phyloP scores from a whole-genome alignment of 2,113 vertebrate species.

The Macheiramphus alcinus region DNA sequence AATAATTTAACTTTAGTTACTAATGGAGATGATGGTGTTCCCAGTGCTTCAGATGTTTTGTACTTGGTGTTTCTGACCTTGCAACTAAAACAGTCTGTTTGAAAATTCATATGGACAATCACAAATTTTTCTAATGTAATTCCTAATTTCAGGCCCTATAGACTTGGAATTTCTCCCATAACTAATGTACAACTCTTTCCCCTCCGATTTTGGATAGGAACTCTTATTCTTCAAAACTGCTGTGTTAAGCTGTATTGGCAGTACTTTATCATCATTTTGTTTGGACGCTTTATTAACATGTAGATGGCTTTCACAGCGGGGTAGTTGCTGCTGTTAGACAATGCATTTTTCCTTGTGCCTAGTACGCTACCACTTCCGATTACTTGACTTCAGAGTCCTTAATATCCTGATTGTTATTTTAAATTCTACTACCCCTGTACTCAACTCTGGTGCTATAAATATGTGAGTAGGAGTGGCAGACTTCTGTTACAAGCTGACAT shows the following conservation, averaged over 20 bases:
- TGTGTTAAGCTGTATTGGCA: not conserved
- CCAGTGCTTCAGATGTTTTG: not conserved
- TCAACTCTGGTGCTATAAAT: constrained; percentile 36
- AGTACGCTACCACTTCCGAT: not conserved
- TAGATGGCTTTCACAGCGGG: not conserved
- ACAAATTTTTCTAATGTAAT: not conserved
- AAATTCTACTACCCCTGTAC: not conserved
- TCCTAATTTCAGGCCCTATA: not conserved
- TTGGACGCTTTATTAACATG: not conserved
- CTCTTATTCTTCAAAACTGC: not conserved
- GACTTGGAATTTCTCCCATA: constrained; percentile 1
- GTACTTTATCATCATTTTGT: not conserved
- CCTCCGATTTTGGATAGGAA: not conserved
- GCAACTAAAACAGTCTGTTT: not conserved
- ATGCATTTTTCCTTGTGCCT: not conserved
- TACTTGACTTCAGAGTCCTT: constrained; percentile 6
- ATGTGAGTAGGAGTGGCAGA: constrained; percentile 47
- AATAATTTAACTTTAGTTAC: not conserved
- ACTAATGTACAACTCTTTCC: not conserved
- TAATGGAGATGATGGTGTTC: not conserved
- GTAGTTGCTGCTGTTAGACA: not conserved
- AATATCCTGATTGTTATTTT: not conserved
- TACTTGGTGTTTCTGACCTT: constrained; percentile 7
- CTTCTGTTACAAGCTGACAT: constrained; percentile 4
- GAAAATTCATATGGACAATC: not conserved